Base-by-base conservation (phyloP, 1,140 invertebrate species). In the Caerostris darwini region DNA sequence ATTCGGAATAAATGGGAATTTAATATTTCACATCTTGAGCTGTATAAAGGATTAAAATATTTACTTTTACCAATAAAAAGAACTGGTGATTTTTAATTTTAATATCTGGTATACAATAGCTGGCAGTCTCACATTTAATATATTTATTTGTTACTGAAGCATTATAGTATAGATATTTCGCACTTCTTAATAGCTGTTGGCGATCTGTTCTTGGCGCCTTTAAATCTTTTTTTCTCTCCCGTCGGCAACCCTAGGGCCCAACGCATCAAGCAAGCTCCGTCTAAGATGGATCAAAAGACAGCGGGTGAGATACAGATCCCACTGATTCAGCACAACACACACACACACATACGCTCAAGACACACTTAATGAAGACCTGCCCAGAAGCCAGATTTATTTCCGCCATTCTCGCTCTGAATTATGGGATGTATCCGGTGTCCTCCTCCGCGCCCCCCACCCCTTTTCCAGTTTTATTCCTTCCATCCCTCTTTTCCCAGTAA, bases 351-450 rank as follows among this genome's bases (percentile, higher is more conserved):
- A 54, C 64, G 58, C 54, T 77, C 91, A 87, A 93, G 91, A 93
- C 61, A 89, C 86, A 94, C 83, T 94, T 94, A 94, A 94, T 94
- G 92, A 94, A 94, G 92, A 94, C 92, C 92, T 89, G 85, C 92
- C 92, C 69, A 88, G 92, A 89, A 94, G 92, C 92, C 86, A 94
- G 92, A 94, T 94, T 94, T 94, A 94, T 94, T 94, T 94, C 92
- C 92, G 85, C 92, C 85, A 89, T 94, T 88, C 92, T 88, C 67
- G 91, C 59, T 53, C 85, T 94, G 92, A 94, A 94, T 94, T 94
- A 94, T 94, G 92, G 92, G 67, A 81, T 89, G 92, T 94, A 94
- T 94, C 92, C 92, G 92, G 92, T 92, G 91, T 92, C 91, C 82
- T 92, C 77, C 50, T 59, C 50, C 61, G 7, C 88, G 17, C 50